phyloP scores from a whole-genome alignment of 1,140 invertebrate species.

The Heliconius hermathena region DNA sequence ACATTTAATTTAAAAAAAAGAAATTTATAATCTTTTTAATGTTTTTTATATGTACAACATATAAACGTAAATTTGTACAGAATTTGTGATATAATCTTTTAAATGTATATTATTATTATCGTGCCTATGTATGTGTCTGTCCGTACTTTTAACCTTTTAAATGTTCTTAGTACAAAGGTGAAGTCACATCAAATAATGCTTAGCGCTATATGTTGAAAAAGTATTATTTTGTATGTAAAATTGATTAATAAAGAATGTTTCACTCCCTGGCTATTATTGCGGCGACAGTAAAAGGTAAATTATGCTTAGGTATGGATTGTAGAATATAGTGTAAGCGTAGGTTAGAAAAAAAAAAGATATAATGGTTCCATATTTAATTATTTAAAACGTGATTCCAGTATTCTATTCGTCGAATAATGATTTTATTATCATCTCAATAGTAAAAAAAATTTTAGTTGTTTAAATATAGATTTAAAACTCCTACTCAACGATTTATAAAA shows the following conservation, averaged over 20 bases:
- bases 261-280: background rate
- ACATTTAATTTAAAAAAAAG: background rate
- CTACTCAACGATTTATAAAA: background rate
- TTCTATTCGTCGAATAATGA: background rate
- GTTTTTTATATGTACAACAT: background rate
- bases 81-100: constrained; percentile 3
- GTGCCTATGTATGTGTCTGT: constrained; percentile 4
- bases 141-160: constrained; percentile 3
- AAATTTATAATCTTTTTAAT: background rate
- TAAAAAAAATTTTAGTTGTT: too few species aligned
- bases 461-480: too few species aligned
- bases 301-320: background rate
- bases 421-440: background rate
- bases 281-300: background rate
- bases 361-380: background rate
- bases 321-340: background rate
- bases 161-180: constrained; percentile 60
- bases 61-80: background rate
- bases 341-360: background rate
- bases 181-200: constrained; percentile 46
- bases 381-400: constrained; percentile 1
- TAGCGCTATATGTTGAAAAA: constrained; percentile 56
- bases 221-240: constrained; percentile 70
- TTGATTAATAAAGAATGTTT: constrained; percentile 27
- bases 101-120: constrained; percentile 5